Conservation (phyloP, 2,797 vertebrate genomes). For the Oreochromis mossambicus region DNA sequence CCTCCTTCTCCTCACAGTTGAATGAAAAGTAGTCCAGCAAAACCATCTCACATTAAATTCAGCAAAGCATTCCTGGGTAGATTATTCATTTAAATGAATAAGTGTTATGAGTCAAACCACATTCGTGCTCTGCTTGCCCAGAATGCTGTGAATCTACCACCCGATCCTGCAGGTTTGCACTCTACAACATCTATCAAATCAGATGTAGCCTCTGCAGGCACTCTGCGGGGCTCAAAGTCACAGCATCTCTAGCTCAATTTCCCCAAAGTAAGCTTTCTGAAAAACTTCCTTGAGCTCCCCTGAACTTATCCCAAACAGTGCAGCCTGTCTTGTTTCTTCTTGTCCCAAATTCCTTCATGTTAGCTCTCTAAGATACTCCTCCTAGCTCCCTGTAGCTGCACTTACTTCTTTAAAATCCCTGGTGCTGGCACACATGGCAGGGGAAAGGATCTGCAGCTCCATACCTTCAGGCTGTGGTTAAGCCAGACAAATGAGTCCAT, state of each 20-base stretch:
- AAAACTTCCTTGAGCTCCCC: neutral
- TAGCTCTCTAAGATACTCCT: neutral
- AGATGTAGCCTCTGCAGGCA: slow-evolving; percentile 8
- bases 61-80: neutral
- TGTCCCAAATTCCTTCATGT: slow-evolving; percentile 11
- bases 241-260: neutral
- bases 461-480: slow-evolving; percentile 8
- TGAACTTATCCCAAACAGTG: slow-evolving; percentile 1
- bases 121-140: neutral
- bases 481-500: neutral
- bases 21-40: neutral
- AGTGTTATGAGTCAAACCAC: neutral
- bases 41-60: neutral
- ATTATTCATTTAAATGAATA: neutral
- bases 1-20: neutral
- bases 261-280: neutral
- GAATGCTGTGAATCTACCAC: neutral
- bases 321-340: neutral
- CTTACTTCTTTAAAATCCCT: slow-evolving; percentile 16
- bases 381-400: neutral
- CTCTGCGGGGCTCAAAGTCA: neutral
- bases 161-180: slow-evolving; percentile 1
- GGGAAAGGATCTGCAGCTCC: slow-evolving; percentile 14
- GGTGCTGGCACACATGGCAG: neutral
- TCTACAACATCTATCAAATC: slow-evolving; percentile 1